Base-by-base conservation (phyloP, 2,797 vertebrate species). In the Gymnodraco acuticeps region DNA sequence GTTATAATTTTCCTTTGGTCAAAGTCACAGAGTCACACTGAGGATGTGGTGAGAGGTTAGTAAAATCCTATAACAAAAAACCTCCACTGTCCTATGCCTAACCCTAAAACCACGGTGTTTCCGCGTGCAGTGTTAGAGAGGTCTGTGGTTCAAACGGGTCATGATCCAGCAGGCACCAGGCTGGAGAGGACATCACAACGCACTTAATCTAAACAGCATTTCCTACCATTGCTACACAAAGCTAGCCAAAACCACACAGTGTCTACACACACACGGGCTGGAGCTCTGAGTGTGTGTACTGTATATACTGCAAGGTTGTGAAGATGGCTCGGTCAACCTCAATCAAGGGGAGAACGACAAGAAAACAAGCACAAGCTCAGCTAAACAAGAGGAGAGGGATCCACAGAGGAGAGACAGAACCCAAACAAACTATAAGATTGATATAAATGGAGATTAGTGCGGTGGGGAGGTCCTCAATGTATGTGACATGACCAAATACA, bases 61-160 rank as follows among this genome's bases (percentile, higher is more conserved):
- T 52, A 65, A 83, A 87, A 75, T 70, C 78, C 19, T 84, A 64
- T 23, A 77, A 77, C 84, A 76, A 75, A 87, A 89, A 38, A 69
- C 68, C 77, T 85, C 79, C 69, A 63, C 79, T 84, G 90, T 88
- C 88, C 90, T 65, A 48, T 63, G 78, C 70, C 81, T 87, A 87
- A 91, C 89, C 88, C 88, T 77, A 63, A 68, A 92, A 86, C 90
- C 82, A 61, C 85, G 80, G 62, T 87, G 87, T 89, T 92, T 91
- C 83, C 73, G 45, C 75, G 2, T 75, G 80, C 76, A 81, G 87
- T 74, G 85, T 78, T 83, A 61, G 77, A 82, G 86, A 90, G 76
- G 77, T 76, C 78, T 94, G 91, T 61, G 91, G 91, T 90, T 0
- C 70, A 64, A 84, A 68, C 51, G 73, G 81, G 75, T 84, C 70